phyloP scores from a whole-genome alignment of 2,797 vertebrate species.

The Serranus cabrilla region DNA sequence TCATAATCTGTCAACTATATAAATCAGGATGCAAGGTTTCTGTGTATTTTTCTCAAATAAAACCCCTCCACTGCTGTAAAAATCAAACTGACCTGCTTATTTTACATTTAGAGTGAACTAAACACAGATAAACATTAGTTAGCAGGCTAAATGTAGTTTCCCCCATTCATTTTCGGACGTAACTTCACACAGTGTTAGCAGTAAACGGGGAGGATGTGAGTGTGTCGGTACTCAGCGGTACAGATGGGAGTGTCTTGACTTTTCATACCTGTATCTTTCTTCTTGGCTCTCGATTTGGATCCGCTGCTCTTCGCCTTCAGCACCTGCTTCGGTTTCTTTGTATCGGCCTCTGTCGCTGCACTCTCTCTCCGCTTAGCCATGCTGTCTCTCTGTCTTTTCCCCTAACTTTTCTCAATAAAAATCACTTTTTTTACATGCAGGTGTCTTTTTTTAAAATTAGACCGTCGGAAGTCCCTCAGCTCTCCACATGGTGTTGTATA shows the following conservation, averaged over 20 bases:
- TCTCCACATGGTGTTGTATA: constrained; percentile 37
- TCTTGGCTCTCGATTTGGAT: constrained; percentile 28
- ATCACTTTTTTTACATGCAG: background rate
- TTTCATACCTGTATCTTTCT: constrained; percentile 71
- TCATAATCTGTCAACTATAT: background rate
- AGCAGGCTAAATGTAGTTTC: too few relatives aligned
- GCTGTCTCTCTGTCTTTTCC: background rate
- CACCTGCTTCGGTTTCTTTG: constrained; percentile 80
- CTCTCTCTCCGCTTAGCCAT: constrained; percentile 83
- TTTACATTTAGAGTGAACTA: background rate
- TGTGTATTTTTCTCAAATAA: background rate
- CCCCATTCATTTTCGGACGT: background rate
- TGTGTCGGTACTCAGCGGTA: rapidly evolving
- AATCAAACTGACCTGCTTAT: background rate
- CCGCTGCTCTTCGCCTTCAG: constrained; percentile 49
- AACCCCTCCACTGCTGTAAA: background rate
- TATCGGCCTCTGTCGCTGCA: constrained; percentile 17
- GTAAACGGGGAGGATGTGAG: background rate
- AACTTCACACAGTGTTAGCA: background rate
- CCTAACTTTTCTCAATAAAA: background rate
- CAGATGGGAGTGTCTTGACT: too few relatives aligned
- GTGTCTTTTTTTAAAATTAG: background rate
- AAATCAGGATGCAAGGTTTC: background rate
- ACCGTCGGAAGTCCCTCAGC: background rate
- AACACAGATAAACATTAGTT: background rate